Evolutionary conservation across 2,888 invertebrate genomes (phyloP), one percentile per base, ranked within the genome.

Genomic region (Oscheius sp.): DNA sequence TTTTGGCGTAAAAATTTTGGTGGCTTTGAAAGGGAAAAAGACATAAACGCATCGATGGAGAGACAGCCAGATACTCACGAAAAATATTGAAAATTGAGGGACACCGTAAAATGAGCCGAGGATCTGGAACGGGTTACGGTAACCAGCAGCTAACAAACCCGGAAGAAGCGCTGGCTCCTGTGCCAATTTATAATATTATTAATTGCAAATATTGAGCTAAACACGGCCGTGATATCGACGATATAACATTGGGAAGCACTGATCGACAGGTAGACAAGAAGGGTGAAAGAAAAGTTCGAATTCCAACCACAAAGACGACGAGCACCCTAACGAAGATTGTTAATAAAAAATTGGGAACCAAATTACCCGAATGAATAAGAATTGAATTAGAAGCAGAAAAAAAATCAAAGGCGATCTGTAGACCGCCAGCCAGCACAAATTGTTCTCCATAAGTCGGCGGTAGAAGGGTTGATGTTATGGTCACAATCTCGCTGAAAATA

Each of bases 261-360:
- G 29, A 66, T 5, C 3, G 66, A 25, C 52, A 27, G 25, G 35
- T 18, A 13, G 16, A 66, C 16, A 0, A 66, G 49, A 12, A 66
- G 9, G 2, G 66, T 66, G 52, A 52, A 66, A 1, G 66, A 66
- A 27, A 52, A 66, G 52, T 52, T 29, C 2, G 66, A 66, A 1
- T 66, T 49, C 66, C 66, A 66, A 3, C 66, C 66, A 27, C 46
- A 27, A 0, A 49, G 66, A 49, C 2, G 27, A 7, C 27, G 27
- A n/a, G 35, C 66, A 9, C 49, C 52, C 61, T 61, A 21, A 1
- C n/a, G n/a, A n/a, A n/a, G n/a, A n/a, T n/a, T n/a, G n/a, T n/a
- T n/a, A n/a, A n/a, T n/a, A n/a, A n/a, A n/a, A 55, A 13, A 49
- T 18, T 49, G 49, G 3, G 29, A n/a, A n/a, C n/a, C n/a, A n/a